Evolutionary conservation across 2,888 invertebrate genomes (phyloP), one percentile per base, ranked within the genome.

Genomic region (Hirtodrosophila confusa): DNA sequence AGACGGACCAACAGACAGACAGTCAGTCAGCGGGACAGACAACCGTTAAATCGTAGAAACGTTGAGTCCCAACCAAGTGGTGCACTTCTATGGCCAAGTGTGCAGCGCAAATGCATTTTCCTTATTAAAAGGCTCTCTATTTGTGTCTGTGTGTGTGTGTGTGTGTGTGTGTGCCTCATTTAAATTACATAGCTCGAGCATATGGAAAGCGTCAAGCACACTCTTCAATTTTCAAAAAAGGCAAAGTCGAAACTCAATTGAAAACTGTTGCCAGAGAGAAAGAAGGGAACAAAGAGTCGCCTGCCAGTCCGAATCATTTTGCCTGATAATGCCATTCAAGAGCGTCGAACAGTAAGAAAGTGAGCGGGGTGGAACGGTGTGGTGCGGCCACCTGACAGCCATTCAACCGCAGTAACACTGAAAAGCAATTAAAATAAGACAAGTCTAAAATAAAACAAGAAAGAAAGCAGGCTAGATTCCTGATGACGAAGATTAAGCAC

Each of bases 381-480:
- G 23, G 24, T 36, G 35, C n/a, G 31, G 11, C 33, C 40, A 57
- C 43, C 54, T 49, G 75, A 55, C 50, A 54, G 41, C 35, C 65
- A 54, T 47, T 62, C 67, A 55, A 82, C 86, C 83, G 61, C 77
- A 83, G 60, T 31, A 66, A 80, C 84, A 82, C 71, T 66, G 84
- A 86, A 82, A 86, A 66, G 65, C 86, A 82, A 82, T 82, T 86
- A 86, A 83, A 71, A 64, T 63, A 70, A 74, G 70, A 73, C 77
- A 72, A 63, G 69, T 62, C 56, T 50, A 41, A 27, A 43, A 55
- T 69, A 64, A 60, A 37, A 37, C 47, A 35, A 10, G 40, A 43
- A 65, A 49, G 27, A 5, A 17, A 17, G 17, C 1, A 17, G 2
- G 4, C 6, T 27, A 27, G 6, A 31, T 31, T 31, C 6, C 1